Evolutionary conservation across 2,113 vertebrate genomes (phyloP).

Genomic region (Peromyscus leucopus): DNA sequence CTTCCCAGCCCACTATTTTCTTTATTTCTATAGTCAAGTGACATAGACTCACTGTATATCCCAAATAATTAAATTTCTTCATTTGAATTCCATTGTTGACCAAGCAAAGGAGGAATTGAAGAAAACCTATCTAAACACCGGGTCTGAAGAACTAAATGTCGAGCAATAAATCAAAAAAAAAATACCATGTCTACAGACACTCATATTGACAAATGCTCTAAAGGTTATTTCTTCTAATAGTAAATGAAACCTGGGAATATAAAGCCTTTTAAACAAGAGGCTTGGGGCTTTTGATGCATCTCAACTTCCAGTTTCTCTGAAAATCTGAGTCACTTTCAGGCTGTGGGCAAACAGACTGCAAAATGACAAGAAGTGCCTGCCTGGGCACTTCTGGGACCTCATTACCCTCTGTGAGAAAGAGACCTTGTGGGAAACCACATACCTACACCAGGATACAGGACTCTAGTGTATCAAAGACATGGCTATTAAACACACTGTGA

Average conservation of each 20-base stretch:
- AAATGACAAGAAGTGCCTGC: slow-evolving; percentile 46
- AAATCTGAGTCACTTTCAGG: slow-evolving; percentile 41
- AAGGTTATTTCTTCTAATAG: slow-evolving; percentile 12
- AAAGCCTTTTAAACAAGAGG: slow-evolving; percentile 46
- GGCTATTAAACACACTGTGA: background rate
- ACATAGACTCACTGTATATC: background rate
- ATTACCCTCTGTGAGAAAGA: slow-evolving; percentile 45
- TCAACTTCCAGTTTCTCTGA: slow-evolving; percentile 3
- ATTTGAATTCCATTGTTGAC: background rate
- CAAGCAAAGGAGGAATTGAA: slow-evolving; percentile 3
- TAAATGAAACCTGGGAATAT: slow-evolving; percentile 31
- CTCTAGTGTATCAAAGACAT: background rate
- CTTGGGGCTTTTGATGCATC: background rate
- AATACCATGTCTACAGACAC: background rate
- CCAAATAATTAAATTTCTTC: slow-evolving; percentile 30
- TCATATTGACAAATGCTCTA: background rate
- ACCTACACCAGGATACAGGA: background rate
- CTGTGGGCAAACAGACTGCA: slow-evolving; percentile 18
- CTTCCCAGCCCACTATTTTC: background rate
- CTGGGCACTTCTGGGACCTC: slow-evolving; percentile 54
- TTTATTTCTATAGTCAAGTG: background rate
- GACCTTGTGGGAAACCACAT: background rate
- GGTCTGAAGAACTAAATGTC: background rate
- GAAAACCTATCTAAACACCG: background rate
- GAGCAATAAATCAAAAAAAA: background rate